Conservation (phyloP, 2,888 invertebrate species). For the Odontocolon sp. region DNA sequence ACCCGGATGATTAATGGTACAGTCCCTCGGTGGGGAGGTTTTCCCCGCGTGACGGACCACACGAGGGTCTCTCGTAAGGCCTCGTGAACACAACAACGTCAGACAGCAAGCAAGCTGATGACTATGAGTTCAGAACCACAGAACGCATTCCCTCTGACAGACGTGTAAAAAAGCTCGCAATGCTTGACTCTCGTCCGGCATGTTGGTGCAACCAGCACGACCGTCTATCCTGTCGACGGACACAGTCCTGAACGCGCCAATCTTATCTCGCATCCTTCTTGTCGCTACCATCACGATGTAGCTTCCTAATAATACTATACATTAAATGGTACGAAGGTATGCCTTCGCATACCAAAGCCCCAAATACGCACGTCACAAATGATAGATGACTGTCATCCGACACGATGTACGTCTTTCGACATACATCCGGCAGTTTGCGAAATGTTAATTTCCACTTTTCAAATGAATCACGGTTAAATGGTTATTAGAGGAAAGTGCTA, state of each 20-base stretch:
- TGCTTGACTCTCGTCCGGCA: constrained; percentile 55
- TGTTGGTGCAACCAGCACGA: constrained; percentile 36
- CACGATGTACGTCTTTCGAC: constrained; percentile 34
- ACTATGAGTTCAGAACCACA: not conserved
- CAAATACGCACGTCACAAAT: constrained; percentile 21
- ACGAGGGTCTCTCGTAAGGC: constrained; percentile 62
- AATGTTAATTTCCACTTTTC: not conserved
- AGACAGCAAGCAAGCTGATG: constrained; percentile 26
- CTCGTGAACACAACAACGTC: constrained; percentile 56
- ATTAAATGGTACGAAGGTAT: constrained; percentile 40
- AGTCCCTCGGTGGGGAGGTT: constrained; percentile 63
- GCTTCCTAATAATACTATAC: constrained; percentile 53
- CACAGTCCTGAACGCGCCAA: constrained; percentile 40
- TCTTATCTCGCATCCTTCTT: constrained; percentile 32
- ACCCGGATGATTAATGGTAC: constrained; percentile 79
- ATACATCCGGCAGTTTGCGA: not conserved
- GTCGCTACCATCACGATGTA: constrained; percentile 3
- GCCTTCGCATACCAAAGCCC: no score
- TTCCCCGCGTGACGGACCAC: constrained; percentile 62
- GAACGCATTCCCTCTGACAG: constrained; percentile 69
- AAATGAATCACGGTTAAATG: not conserved
- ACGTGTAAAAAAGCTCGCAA: constrained; percentile 77
- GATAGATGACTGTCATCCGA: constrained; percentile 41
- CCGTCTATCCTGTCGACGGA: constrained; percentile 48
- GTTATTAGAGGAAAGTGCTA: no score